These are phyloP conservation scores for Vollenhovia emeryi DNA, from an alignment of 1,140 invertebrate species.

Conservation along the genomic window DNA sequence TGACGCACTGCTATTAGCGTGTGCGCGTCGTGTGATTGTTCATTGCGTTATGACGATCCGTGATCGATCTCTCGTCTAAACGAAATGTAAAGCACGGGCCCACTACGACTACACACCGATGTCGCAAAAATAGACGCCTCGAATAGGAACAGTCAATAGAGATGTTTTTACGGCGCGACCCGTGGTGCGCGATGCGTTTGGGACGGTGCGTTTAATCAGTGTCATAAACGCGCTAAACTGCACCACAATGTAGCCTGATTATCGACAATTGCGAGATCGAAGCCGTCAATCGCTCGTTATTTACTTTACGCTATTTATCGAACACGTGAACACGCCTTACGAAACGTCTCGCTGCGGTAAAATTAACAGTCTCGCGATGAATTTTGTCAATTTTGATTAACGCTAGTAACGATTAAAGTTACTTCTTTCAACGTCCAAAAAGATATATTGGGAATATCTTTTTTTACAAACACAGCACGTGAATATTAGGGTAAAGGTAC, in stretches of 20 bases:
- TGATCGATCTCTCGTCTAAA: conserved; percentile 39
- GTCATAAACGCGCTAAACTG: conserved; percentile 25
- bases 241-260: conserved; percentile 22
- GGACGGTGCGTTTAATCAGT: conserved; percentile 32
- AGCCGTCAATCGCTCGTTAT: conserved; percentile 12
- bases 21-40: not conserved
- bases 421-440: not conserved
- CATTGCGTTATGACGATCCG: conserved; percentile 7
- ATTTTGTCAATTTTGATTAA: not conserved
- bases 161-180: conserved; percentile 40
- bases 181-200: not conserved
- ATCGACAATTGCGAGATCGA: conserved; percentile 29
- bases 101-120: conserved; percentile 8
- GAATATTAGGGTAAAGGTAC: no score
- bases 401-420: not conserved
- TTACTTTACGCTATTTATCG: conserved; percentile 33
- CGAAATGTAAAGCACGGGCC: conserved; percentile 35
- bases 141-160: conserved; percentile 62
- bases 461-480: not conserved
- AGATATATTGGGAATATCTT: not conserved
- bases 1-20: not conserved
- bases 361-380: not conserved
- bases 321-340: not conserved
- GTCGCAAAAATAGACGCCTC: conserved; percentile 57
- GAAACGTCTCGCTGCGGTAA: not conserved